phyloP scores from a whole-genome alignment of 2,797 vertebrate genomes.

The Alosa sapidissima region DNA sequence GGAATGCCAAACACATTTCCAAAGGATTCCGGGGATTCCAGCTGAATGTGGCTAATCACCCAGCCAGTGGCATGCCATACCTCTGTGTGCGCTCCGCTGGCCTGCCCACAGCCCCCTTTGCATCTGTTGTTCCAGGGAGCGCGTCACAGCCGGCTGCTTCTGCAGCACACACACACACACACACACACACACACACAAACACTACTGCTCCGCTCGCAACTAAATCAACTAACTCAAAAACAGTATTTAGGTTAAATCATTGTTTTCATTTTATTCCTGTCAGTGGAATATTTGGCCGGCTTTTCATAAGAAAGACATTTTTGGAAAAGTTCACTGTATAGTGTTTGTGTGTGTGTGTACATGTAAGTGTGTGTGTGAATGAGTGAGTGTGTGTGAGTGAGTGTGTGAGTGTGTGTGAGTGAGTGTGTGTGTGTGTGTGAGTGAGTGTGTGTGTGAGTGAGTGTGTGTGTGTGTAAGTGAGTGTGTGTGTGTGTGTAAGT shows the following conservation, averaged over 20 bases:
- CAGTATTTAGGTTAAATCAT: background rate
- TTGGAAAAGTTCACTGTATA: background rate
- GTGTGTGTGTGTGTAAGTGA: background rate
- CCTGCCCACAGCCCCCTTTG: conserved; percentile 44
- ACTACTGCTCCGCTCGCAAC: background rate
- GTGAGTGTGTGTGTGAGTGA: background rate
- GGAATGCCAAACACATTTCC: conserved; percentile 58
- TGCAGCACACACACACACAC: background rate
- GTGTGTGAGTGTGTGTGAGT: background rate
- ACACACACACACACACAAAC: background rate
- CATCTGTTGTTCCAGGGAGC: conserved; percentile 60
- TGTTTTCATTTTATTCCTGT: background rate
- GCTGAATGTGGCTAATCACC: conserved; percentile 44
- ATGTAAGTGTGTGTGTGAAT: too few species aligned
- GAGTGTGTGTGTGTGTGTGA: conserved; percentile 9
- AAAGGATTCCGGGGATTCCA: conserved; percentile 57
- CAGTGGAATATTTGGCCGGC: background rate
- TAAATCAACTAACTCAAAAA: background rate
- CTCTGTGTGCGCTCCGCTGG: conserved; percentile 27
- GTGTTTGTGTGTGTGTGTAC: background rate
- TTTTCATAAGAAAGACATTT: background rate
- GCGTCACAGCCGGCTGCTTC: background rate
- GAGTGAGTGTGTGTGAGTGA: background rate
- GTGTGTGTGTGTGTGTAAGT: background rate
- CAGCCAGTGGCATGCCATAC: conserved; percentile 32